Base-by-base conservation (phyloP, 2,113 vertebrate genomes). In the Myotis brandtii region DNA sequence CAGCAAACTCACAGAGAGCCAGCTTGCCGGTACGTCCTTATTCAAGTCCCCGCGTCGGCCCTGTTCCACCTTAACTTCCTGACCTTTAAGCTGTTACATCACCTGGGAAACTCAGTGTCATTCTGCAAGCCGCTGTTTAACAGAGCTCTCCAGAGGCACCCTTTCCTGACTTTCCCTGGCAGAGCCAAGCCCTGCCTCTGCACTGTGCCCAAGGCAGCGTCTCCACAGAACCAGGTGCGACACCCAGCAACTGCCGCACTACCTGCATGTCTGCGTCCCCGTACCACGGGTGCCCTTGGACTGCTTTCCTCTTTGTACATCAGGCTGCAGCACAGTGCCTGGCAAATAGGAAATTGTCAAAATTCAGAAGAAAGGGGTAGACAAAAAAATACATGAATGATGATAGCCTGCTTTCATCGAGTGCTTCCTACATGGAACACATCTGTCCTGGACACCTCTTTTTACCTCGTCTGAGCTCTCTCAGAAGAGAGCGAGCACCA, bases 21-120 rank as follows among this genome's bases (percentile, higher is more conserved):
- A 59, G 54, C 14, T 46, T 32, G 10, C 30, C 16, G 34, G 9
- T 6, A 9, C 25, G 27, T 27, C 56, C 25, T 32, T 67, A 52
- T 20, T 27, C 3, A 69, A 52, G 30, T 75, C 46, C n/a, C 50
- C 18, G n/a, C 1, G 16, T 40, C 18, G 34, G 3, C 10, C 62
- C 48, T 89, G 92, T n/a, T 67, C 69, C 32, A 46, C 40, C 7
- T n/a, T 67, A 16, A 92, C 64, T 80, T 75, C 48, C 89, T 96
- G 64, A 37, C 59, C 43, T 40, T 67, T 37, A 79, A 69, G 59
- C 46, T 21, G 43, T 32, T 20, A 32, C n/a, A 34, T 93, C 10
- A n/a, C 46, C 2, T 48, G 79, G 56, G 59, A 81, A 84, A n/a
- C 12, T 50, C n/a, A 34, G 64, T 0, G 2, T 82, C 34, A 34